Conservation (phyloP, 2,113 vertebrate genomes). For the Maccullochella peelii region DNA sequence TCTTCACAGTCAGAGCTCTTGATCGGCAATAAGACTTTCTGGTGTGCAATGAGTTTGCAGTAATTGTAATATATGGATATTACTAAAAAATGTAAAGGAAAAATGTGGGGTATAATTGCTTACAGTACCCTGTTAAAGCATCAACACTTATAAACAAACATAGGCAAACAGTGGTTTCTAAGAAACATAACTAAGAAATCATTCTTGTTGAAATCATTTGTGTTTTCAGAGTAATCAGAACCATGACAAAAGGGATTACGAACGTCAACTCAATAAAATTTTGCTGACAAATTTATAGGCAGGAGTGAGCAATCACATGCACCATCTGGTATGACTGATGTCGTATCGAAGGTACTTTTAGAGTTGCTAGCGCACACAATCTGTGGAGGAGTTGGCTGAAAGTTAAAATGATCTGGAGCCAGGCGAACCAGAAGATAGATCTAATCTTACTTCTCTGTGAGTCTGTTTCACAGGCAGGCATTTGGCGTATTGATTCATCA, state of each 20-base stretch:
- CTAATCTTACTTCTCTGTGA: constrained; percentile 25
- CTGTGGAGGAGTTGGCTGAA: constrained; percentile 28
- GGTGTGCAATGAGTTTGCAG: not conserved
- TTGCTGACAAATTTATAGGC: constrained; percentile 48
- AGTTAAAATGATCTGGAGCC: constrained; percentile 29
- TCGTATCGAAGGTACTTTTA: constrained; percentile 4
- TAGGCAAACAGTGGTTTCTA: constrained; percentile 43
- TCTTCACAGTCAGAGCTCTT: not conserved
- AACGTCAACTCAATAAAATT: constrained; percentile 46
- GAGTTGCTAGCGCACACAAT: not conserved
- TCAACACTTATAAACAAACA: constrained; percentile 25
- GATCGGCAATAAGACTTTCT: not conserved
- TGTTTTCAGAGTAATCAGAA: constrained; percentile 54
- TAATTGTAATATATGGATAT: not conserved
- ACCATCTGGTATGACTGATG: constrained; percentile 56
- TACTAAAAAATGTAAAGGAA: not conserved
- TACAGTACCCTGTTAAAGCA: constrained; percentile 5
- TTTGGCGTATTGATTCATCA: constrained; percentile 67
- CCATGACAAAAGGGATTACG: constrained; percentile 31
- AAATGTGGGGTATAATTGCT: not conserved
- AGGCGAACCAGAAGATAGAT: constrained; percentile 26
- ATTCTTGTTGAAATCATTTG: constrained; percentile 6
- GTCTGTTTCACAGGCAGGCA: constrained; percentile 23
- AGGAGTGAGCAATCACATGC: constrained; percentile 45
- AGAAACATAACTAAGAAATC: constrained; percentile 25